phyloP scores from a whole-genome alignment of 2,113 vertebrate species.

The Hemiprocne comata region DNA sequence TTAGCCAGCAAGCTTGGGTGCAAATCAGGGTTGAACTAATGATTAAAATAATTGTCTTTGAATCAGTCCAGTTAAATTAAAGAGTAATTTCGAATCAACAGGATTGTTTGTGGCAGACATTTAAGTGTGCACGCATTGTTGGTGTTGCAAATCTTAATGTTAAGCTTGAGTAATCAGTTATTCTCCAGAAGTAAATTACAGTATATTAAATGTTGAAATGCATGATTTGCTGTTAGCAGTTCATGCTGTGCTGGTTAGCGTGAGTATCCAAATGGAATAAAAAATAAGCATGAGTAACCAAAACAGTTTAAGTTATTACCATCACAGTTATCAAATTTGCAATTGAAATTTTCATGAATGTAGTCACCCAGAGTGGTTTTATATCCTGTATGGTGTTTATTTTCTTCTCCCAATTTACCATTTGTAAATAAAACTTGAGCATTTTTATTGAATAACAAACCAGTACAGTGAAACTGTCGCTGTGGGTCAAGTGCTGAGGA shows the following conservation, averaged over 20 bases:
- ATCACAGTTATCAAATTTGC: constrained; percentile 31
- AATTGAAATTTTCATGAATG: neutral
- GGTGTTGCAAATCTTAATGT: neutral
- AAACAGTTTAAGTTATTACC: neutral
- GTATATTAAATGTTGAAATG: neutral
- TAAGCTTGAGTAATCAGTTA: constrained; percentile 4
- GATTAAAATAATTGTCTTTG: neutral
- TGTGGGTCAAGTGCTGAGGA: neutral
- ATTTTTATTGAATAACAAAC: neutral
- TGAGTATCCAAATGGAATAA: neutral
- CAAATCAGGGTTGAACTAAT: constrained; percentile 35
- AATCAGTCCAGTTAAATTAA: constrained; percentile 1
- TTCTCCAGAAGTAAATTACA: neutral
- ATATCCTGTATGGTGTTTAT: neutral
- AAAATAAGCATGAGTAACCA: constrained; percentile 19
- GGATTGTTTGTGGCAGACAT: neutral
- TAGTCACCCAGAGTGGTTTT: neutral
- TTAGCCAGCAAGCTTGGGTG: constrained; percentile 3
- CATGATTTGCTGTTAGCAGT: constrained; percentile 1
- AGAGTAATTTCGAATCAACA: constrained; percentile 6
- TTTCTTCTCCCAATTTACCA: neutral
- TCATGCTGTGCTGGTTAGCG: constrained; percentile 7
- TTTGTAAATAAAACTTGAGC: neutral
- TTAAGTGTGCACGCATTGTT: neutral
- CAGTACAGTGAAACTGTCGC: neutral